These are phyloP conservation scores for Cotesia congregata DNA, from an alignment of 2,888 invertebrate genomes.

Conservation along the genomic window DNA sequence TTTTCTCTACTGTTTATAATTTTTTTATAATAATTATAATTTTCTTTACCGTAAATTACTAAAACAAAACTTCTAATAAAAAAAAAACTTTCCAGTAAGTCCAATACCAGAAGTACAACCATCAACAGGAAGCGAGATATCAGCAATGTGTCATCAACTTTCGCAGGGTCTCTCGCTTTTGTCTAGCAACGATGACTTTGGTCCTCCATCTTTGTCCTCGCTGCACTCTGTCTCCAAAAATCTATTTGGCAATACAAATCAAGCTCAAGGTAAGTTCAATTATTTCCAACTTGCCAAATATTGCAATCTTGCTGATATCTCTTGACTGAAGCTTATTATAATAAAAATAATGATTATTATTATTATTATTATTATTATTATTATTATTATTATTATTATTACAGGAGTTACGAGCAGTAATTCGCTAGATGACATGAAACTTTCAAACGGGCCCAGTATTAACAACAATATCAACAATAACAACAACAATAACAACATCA, in stretches of 20 bases:
- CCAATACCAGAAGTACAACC: slow-evolving; percentile 85
- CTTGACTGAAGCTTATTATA: neutral
- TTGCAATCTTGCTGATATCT: neutral
- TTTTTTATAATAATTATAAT: too few species aligned
- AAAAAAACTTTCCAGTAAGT: slow-evolving; percentile 73
- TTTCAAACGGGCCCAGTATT: slow-evolving; percentile 59
- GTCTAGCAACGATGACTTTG: slow-evolving; percentile 74
- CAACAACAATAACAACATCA: slow-evolving; percentile 55
- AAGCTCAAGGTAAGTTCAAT: slow-evolving; percentile 53
- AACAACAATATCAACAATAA: slow-evolving; percentile 51
- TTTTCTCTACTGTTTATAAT: too few species aligned
- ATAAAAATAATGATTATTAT: neutral
- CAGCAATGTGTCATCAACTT: slow-evolving; percentile 86
- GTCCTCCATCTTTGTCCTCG: slow-evolving; percentile 56
- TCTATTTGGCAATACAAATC: slow-evolving; percentile 55
- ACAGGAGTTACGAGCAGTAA: slow-evolving; percentile 62
- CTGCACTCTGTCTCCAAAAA: slow-evolving; percentile 60
- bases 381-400: slow-evolving; percentile 25
- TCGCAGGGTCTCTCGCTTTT: slow-evolving; percentile 83
- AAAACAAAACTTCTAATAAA: neutral
- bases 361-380: too few species aligned
- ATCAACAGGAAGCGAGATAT: slow-evolving; percentile 72
- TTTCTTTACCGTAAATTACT: too few species aligned
- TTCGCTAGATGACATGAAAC: slow-evolving; percentile 64
- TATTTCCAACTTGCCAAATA: slow-evolving; percentile 22